Base-by-base conservation (phyloP, 2,113 vertebrate species). In the Morphnarchus princeps region DNA sequence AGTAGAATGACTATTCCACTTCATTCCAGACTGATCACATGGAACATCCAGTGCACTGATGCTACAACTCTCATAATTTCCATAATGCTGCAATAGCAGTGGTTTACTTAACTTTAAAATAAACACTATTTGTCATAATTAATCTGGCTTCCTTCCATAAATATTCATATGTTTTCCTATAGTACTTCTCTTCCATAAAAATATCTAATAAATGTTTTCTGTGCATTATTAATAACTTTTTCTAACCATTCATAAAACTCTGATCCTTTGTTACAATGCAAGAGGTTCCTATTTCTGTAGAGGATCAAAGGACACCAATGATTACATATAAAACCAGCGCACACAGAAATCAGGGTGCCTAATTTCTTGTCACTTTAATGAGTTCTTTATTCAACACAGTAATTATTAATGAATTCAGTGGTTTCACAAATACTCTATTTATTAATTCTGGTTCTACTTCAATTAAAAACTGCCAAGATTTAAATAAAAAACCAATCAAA, bases 181-280 rank as follows among this genome's bases (percentile, higher is more conserved):
- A 97, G 90, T 96, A 96, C 92, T 96, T 95, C 95, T 97, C 83
- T 97, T 96, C 94, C 98, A 98, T 97, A 98, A 98, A 98, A 98
- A 98, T 98, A 98, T 97, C 96, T 97, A 97, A 97, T 98, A 98
- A 98, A 98, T 91, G 94, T 97, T 97, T 97, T 97, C 97, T 98
- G 97, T 98, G 98, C 97, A 98, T 98, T 97, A 98, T 97, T 97
- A 98, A 97, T 97, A 97, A 82, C 90, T 97, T 94, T 97, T 95
- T 95, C 91, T 97, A 97, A 97, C 95, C 93, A 83, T 94, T 97
- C 95, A 97, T 97, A 96, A 97, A 97, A 95, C 96, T 97, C 96
- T 96, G 95, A 98, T 97, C 96, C 96, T 98, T 98, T 86, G 83
- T 92, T 76, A 78, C 55, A 87, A 84, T 91, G 96, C 81, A 95